Base-by-base conservation (phyloP, 2,888 invertebrate genomes). In the Meiosimyza decipiens region DNA sequence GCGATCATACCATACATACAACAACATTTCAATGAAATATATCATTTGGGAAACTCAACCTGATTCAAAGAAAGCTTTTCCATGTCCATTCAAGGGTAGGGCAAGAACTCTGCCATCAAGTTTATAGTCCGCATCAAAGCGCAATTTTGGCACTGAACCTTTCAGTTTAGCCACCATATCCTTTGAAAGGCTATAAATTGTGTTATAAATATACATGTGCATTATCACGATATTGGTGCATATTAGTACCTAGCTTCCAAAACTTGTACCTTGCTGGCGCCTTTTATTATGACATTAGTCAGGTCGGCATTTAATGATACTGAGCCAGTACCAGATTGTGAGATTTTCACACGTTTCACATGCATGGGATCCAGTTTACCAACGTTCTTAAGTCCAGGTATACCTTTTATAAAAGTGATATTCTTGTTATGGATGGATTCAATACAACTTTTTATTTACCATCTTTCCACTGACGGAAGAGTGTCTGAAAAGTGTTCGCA, bases 301-400 rank as follows among this genome's bases (percentile, higher is more conserved):
- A 80, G 51, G 51, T 76, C 77, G 4, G 67, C 71, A 7, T 22
- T 16, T 22, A 65, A 15, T 3, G 50, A 6, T 13, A 65, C 33
- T 52, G 68, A 13, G 49, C 47, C 50, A 51, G 60, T 13, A 59
- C 71, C 60, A 71, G 50, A 71, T 76, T 81, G 80, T 1, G 76
- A 67, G 49, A 80, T 72, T n/a, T 79, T 77, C n/a, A 80, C 64
- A n/a, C 75, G 74, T 6, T 77, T 76, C 52, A 80, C 74, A 40
- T 76, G 75, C 65, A 81, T 79, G n/a, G 80, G 80, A 75, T 81
- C 80, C 63, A 81, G n/a, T 3, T 79, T 12, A n/a, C 80, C 77
- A 6, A 79, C 71, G 6, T 71, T 49, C 0, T 65, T 66, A 18
- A 80, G 47, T 5, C 80, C 80, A 1, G 80, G 80, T 52, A 80